Base-by-base conservation (phyloP, 2,797 vertebrate genomes). In the Muscicapa comitata region DNA sequence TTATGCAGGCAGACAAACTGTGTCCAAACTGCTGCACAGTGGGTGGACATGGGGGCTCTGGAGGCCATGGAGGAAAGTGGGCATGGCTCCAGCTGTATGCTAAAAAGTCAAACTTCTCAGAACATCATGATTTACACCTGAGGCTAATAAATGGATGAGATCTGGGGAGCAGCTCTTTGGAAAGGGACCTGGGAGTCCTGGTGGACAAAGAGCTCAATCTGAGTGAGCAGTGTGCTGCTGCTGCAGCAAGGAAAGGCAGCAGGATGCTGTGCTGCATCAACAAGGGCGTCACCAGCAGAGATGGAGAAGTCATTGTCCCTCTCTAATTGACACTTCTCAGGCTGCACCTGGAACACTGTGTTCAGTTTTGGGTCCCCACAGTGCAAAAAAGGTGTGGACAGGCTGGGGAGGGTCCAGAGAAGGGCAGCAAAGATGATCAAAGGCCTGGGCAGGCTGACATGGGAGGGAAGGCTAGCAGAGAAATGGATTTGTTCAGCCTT, bases 21-120 rank as follows among this genome's bases (percentile, higher is more conserved):
- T 2, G 10, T 21, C 65, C 33, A 40, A 67, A 57, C 45, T 55
- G 31, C 68, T 74, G 50, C n/a, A 23, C 20, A 17, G 15, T 0
- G 5, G 5, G 61, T 77, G 33, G 18, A 23, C 0, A 0, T 3
- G 3, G 14, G 35, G 12, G 24, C 43, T 63, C 66, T 42, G 57
- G 42, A 71, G 12, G 24, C 66, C 10, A 3, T 1, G 2, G 65
- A 76, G 7, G 5, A 79, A 70, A 67, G 23, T 2, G 7, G 57
- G 9, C n/a, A n/a, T 4, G 9, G n/a, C 25, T 88, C 37, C 38
- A 45, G 15, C 9, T 50, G 10, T 47, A 6, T 85, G 50, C 35
- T 62, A 83, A 63, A 43, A 76, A 13, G 11, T 45, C 10, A 12
- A 29, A 38, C 42, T 72, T 80, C 25, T 66, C 38, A 13, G 15